These are phyloP conservation scores for Anarhynchus alexandrinus DNA, from an alignment of 2,113 vertebrate species.

Conservation along the genomic window DNA sequence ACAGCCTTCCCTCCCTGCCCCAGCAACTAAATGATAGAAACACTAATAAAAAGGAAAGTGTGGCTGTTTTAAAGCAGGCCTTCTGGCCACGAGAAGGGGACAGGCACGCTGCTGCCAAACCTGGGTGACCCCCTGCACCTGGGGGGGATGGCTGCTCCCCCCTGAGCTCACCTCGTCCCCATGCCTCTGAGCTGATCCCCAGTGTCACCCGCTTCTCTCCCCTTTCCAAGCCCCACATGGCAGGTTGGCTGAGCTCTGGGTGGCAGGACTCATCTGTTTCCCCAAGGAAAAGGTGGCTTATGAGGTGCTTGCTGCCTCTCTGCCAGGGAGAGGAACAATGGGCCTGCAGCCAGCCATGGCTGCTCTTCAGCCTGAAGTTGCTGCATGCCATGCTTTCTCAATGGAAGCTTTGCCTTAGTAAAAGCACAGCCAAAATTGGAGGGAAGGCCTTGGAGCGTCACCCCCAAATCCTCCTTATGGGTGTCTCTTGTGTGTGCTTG, in stretches of 20 bases:
- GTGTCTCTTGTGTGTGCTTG: not conserved
- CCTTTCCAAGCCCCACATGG: not conserved
- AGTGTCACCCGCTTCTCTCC: not conserved
- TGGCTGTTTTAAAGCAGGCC: not conserved
- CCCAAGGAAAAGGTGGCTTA: conserved; percentile 63
- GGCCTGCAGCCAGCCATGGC: not conserved
- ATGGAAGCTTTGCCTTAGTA: not conserved
- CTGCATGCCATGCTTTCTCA: not conserved
- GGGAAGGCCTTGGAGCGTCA: not conserved
- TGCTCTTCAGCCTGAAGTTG: not conserved
- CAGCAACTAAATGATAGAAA: not conserved
- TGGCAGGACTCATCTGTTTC: not conserved
- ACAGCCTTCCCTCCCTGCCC: not conserved
- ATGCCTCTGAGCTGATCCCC: not conserved
- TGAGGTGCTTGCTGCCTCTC: conserved; percentile 61
- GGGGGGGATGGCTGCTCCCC: not conserved
- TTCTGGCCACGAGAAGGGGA: not conserved
- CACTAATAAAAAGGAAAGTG: not conserved
- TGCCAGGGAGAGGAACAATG: conserved; percentile 51
- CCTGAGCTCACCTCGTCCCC: not conserved
- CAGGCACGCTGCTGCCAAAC: not conserved
- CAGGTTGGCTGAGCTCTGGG: conserved; percentile 40
- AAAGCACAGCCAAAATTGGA: not conserved
- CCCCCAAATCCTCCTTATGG: not conserved
- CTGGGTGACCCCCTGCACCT: not conserved